Conservation (phyloP, 2,888 invertebrate species). For the Meganola albula region DNA sequence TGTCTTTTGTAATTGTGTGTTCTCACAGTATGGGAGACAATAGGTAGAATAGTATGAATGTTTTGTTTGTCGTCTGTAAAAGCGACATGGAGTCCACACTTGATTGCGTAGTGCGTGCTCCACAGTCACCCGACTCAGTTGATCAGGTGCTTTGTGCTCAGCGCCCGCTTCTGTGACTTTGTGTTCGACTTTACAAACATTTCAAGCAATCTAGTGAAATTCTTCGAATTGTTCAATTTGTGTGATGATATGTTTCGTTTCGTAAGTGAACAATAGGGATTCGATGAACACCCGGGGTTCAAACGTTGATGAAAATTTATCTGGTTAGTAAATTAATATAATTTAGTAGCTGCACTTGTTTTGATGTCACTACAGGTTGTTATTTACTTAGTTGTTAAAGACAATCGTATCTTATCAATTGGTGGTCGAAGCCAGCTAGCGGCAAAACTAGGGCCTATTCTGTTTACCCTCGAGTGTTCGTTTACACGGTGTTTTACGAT, state of each 20-base stretch:
- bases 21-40: conserved; percentile 63
- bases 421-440: conserved; percentile 34
- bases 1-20: conserved; percentile 54
- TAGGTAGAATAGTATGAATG: conserved; percentile 59
- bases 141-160: conserved; percentile 50
- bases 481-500: conserved; percentile 43
- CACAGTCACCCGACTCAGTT: conserved; percentile 51
- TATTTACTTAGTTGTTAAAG: conserved; percentile 32
- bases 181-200: conserved; percentile 26
- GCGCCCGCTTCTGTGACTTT: conserved; percentile 44
- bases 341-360: conserved; percentile 11
- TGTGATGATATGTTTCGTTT: conserved; percentile 38
- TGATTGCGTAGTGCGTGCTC: conserved; percentile 36
- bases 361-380: conserved; percentile 11
- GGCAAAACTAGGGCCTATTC: conserved; percentile 32
- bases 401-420: conserved; percentile 58
- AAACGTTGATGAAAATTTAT: conserved; percentile 43
- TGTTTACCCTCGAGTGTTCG: conserved; percentile 42
- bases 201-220: conserved; percentile 26
- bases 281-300: conserved; percentile 52
- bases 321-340: conserved; percentile 46
- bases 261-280: conserved; percentile 34
- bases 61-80: conserved; percentile 54
- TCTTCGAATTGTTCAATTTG: conserved; percentile 29
- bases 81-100: conserved; percentile 34